These are phyloP conservation scores for Drosophila limbata DNA, from an alignment of 2,888 invertebrate genomes.

Conservation along the genomic window DNA sequence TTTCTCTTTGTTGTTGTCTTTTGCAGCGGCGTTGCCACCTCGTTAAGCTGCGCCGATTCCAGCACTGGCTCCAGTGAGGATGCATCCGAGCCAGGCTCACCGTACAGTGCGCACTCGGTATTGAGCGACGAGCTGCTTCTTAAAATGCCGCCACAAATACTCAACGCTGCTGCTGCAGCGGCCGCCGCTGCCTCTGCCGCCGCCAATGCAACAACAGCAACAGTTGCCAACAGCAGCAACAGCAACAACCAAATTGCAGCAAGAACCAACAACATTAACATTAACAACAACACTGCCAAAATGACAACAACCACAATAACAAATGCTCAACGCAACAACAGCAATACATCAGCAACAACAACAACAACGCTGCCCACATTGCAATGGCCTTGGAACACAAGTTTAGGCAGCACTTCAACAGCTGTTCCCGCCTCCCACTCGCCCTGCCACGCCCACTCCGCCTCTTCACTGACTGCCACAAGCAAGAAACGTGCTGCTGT, in stretches of 20 bases:
- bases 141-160: constrained; percentile 84
- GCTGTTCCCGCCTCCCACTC: constrained; percentile 57
- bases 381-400: constrained; percentile 84
- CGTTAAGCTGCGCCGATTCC: constrained; percentile 90
- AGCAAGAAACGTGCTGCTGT: constrained; percentile 68
- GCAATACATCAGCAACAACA: constrained; percentile 37
- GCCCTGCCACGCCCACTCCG: constrained; percentile 11
- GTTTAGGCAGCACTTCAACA: constrained; percentile 67
- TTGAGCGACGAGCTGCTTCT: constrained; percentile 87
- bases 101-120: constrained; percentile 87
- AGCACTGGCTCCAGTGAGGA: constrained; percentile 90
- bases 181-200: constrained; percentile 84
- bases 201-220: constrained; percentile 86
- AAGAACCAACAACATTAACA: constrained; percentile 26
- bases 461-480: constrained; percentile 25
- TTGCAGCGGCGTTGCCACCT: constrained; percentile 92
- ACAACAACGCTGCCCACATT: constrained; percentile 70
- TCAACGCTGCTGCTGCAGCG: constrained; percentile 84
- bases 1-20: background rate
- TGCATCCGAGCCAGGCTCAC: constrained; percentile 94
- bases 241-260: constrained; percentile 72
- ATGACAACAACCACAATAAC: constrained; percentile 49
- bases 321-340: constrained; percentile 41
- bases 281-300: constrained; percentile 57
- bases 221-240: constrained; percentile 84